These are phyloP conservation scores for Caenorhabditis inopinata DNA, from an alignment of 1,140 invertebrate species.

Conservation along the genomic window DNA sequence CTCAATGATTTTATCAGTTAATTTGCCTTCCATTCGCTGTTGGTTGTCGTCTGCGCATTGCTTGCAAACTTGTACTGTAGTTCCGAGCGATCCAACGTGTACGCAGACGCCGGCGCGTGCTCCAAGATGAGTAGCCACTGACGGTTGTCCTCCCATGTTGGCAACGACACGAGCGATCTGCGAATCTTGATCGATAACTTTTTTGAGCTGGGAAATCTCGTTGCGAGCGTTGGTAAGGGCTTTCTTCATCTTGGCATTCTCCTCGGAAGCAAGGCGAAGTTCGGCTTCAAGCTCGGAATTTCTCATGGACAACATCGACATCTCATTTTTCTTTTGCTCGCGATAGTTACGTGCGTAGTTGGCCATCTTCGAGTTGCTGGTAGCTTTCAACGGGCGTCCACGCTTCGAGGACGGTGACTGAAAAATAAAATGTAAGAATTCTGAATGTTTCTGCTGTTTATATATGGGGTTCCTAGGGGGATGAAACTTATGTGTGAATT, in stretches of 20 bases:
- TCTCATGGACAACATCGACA: not conserved
- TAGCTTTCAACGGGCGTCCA: not conserved
- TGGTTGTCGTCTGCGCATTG: conserved; percentile 18
- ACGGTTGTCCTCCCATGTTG: not conserved
- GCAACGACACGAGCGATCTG: conserved; percentile 23
- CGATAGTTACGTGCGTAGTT: conserved; percentile 29
- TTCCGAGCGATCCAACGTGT: not conserved
- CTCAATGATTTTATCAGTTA: not conserved
- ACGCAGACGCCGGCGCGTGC: not conserved
- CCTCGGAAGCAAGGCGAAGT: not conserved
- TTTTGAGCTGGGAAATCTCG: conserved; percentile 1
- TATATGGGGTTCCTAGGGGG: not conserved
- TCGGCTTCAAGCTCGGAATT: conserved; percentile 8
- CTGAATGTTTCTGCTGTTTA: not conserved
- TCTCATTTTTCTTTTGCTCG: conserved; percentile 28
- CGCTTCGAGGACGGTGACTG: not conserved
- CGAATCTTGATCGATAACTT: not conserved
- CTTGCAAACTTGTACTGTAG: not conserved
- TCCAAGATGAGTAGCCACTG: too few relatives aligned
- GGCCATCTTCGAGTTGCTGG: conserved; percentile 18
- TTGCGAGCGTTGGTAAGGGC: not conserved
- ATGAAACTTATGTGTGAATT: not conserved
- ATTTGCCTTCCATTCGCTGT: not conserved
- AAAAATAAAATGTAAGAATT: not conserved
- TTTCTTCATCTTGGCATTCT: not conserved